Conservation (phyloP, 2,113 vertebrate species). For the Trogon surrucura region DNA sequence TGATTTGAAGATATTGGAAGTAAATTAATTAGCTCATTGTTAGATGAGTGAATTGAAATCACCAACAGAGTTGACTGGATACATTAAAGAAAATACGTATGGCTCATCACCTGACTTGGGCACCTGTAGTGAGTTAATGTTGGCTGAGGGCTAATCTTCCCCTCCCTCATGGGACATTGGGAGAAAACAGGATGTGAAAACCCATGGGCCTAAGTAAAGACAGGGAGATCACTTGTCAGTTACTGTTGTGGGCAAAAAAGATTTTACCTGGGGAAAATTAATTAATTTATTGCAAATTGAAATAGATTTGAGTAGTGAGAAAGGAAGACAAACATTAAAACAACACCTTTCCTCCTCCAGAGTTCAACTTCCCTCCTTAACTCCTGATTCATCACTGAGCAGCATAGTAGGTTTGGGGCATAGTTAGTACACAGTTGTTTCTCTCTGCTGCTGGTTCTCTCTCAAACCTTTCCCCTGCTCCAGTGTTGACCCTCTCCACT, state of each 20-base stretch:
- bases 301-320: neutral
- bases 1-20: neutral
- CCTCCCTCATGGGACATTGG: neutral
- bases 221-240: neutral
- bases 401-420: accelerated
- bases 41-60: neutral
- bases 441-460: neutral
- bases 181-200: neutral
- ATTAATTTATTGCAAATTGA: neutral
- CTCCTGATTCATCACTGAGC: accelerated
- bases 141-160: neutral
- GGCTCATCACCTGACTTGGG: neutral
- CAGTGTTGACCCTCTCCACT: neutral
- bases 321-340: neutral
- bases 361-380: neutral
- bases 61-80: neutral
- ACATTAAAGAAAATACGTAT: neutral
- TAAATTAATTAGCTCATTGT: neutral
- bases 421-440: neutral
- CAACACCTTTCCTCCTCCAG: neutral
- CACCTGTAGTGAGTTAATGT: neutral
- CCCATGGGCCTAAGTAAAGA: neutral
- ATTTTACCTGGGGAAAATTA: neutral
- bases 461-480: neutral
- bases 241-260: neutral